These are phyloP conservation scores for Barypeithes pellucidus DNA, from an alignment of 2,888 invertebrate genomes.

Conservation along the genomic window DNA sequence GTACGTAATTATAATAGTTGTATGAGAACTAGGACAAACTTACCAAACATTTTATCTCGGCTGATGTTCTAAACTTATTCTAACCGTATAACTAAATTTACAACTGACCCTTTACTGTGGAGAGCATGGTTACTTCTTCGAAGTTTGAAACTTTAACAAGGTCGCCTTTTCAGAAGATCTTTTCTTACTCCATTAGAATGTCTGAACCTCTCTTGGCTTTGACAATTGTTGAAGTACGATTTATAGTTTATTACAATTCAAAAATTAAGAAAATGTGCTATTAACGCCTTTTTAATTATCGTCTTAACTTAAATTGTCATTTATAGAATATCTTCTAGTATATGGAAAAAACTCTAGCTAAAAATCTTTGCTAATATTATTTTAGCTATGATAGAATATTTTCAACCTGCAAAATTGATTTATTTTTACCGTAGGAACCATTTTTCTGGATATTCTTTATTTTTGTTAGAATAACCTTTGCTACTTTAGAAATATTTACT, in stretches of 20 bases:
- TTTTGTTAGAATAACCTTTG: too few species aligned
- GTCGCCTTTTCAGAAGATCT: not conserved
- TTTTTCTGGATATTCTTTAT: too few species aligned
- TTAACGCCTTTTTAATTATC: too few species aligned
- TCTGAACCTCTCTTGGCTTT: not conserved
- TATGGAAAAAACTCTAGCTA: too few species aligned
- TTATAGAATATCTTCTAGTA: too few species aligned
- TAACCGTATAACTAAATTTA: conserved; percentile 11
- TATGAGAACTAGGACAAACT: conserved; percentile 11
- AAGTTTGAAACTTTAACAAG: conserved; percentile 21
- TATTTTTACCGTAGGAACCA: too few species aligned
- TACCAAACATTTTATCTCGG: conserved; percentile 19
- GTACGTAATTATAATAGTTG: conserved; percentile 14
- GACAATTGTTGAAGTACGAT: too few species aligned
- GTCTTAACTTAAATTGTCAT: too few species aligned
- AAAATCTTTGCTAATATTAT: too few species aligned
- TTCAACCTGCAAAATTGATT: too few species aligned
- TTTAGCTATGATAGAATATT: too few species aligned
- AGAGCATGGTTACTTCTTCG: conserved; percentile 9
- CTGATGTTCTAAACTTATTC: not conserved
- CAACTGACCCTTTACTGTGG: conserved; percentile 14
- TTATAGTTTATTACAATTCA: not conserved
- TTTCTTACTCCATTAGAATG: not conserved
- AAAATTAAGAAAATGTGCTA: not conserved
- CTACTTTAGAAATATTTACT: too few species aligned